A percentile compares a stretch with the other conserved stretches of the same genome.
Evolutionary conservation across 2,888 invertebrate species (phyloP).

Genomic region (Drosophila monieri): DNA sequence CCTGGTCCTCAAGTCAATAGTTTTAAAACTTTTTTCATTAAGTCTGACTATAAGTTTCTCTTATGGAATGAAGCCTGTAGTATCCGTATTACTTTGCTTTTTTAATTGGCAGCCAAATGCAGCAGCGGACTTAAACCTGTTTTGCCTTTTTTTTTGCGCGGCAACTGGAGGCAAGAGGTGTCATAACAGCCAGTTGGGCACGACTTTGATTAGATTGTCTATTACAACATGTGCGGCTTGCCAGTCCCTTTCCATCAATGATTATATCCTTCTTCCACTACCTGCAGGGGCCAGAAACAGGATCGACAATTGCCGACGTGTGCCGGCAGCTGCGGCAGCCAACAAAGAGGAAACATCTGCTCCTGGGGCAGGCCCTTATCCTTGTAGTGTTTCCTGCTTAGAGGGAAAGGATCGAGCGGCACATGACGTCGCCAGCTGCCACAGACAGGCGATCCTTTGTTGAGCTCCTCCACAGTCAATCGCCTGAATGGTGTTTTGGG

Average conservation of each 20-base stretch:
- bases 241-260: slow-evolving; percentile 11
- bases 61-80: slow-evolving; percentile 21
- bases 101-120: slow-evolving; percentile 70
- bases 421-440: slow-evolving; percentile 59
- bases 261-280: slow-evolving; percentile 11
- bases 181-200: slow-evolving; percentile 54
- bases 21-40: neutral
- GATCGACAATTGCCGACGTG: slow-evolving; percentile 54
- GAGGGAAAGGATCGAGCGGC: slow-evolving; percentile 41
- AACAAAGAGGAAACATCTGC: slow-evolving; percentile 46
- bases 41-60: slow-evolving; percentile 39
- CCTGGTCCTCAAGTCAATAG: no score
- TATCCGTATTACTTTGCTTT: neutral
- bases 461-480: slow-evolving; percentile 27
- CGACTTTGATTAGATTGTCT: slow-evolving; percentile 56
- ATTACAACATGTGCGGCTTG: slow-evolving; percentile 64
- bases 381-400: slow-evolving; percentile 23
- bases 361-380: slow-evolving; percentile 24
- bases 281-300: slow-evolving; percentile 45
- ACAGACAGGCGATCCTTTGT: slow-evolving; percentile 41
- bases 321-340: slow-evolving; percentile 68
- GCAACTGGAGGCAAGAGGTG: slow-evolving; percentile 57
- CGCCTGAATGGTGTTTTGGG: neutral
- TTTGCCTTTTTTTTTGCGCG: slow-evolving; percentile 41
- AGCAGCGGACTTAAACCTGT: slow-evolving; percentile 54